phyloP scores from a whole-genome alignment of 2,113 vertebrate species.

The Larimichthys polyactis region DNA sequence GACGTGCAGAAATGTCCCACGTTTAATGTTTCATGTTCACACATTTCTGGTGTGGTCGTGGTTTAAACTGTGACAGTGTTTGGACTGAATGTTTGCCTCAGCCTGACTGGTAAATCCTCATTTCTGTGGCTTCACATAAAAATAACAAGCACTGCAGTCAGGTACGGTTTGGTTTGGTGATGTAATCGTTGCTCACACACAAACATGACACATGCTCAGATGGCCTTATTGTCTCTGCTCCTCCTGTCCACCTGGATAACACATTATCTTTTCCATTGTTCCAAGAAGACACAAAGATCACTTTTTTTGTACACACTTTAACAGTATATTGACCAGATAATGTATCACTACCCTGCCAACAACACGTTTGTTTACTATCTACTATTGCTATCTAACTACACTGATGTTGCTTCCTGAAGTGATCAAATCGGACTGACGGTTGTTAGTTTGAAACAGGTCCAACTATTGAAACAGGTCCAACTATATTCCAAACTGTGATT shows the following conservation, averaged over 20 bases:
- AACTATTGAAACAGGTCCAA: too few species aligned
- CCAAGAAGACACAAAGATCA: not conserved
- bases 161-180: slow-evolving; percentile 27
- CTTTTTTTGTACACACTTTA: not conserved
- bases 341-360: not conserved
- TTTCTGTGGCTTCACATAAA: slow-evolving; percentile 33
- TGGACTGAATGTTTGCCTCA: slow-evolving; percentile 8
- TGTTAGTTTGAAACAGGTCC: not conserved
- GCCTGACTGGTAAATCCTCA: slow-evolving; percentile 12
- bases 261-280: slow-evolving; percentile 23
- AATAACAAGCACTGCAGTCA: slow-evolving; percentile 28
- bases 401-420: slow-evolving; percentile 2
- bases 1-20: not conserved
- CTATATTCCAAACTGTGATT: not conserved
- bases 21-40: slow-evolving; percentile 4
- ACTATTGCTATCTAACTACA: not conserved
- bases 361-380: slow-evolving; percentile 13
- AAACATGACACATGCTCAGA: slow-evolving; percentile 28
- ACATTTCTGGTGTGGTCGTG: slow-evolving; percentile 36
- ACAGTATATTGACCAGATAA: slow-evolving; percentile 13
- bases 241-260: slow-evolving; percentile 8
- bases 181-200: slow-evolving; percentile 31
- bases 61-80: slow-evolving; percentile 16
- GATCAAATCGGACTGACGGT: slow-evolving; percentile 10
- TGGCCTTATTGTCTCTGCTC: slow-evolving; percentile 9